phyloP scores from a whole-genome alignment of 2,888 invertebrate species.

The Sinotaia quadrata region DNA sequence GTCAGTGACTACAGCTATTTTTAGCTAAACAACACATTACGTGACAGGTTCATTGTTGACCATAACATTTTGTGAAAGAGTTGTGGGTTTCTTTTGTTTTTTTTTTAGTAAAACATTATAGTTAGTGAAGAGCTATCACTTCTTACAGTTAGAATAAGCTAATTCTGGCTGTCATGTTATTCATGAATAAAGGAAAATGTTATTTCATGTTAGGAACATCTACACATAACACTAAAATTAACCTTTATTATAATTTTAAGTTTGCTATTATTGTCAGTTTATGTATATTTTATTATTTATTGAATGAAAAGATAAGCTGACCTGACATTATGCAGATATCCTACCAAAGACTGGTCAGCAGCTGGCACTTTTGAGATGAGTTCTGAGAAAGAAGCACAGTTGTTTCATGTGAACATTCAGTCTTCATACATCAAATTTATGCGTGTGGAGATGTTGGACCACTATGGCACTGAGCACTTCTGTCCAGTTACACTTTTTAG shows the following conservation, averaged over 20 bases:
- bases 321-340: constrained; percentile 60
- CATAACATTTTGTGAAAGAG: no score
- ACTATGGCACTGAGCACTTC: constrained; percentile 97
- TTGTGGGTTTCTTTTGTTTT: no score
- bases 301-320: no score
- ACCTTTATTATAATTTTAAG: neutral
- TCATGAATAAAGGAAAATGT: no score
- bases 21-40: no score
- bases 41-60: no score
- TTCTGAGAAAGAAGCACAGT: constrained; percentile 89
- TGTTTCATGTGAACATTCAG: constrained; percentile 78
- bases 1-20: no score
- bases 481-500: constrained; percentile 95
- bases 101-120: no score
- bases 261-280: neutral
- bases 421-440: constrained; percentile 62
- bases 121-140: no score
- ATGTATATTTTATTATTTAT: no score
- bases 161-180: no score
- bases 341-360: constrained; percentile 86
- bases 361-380: constrained; percentile 90
- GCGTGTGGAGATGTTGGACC: constrained; percentile 86
- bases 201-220: neutral
- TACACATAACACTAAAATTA: neutral
- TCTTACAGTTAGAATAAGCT: no score